Percentiles rank a stretch among this genome's conserved stretches.
Evolutionary conservation across 2,797 vertebrate genomes (phyloP).

Genomic region (Tokudaia tokunoshimensis): DNA sequence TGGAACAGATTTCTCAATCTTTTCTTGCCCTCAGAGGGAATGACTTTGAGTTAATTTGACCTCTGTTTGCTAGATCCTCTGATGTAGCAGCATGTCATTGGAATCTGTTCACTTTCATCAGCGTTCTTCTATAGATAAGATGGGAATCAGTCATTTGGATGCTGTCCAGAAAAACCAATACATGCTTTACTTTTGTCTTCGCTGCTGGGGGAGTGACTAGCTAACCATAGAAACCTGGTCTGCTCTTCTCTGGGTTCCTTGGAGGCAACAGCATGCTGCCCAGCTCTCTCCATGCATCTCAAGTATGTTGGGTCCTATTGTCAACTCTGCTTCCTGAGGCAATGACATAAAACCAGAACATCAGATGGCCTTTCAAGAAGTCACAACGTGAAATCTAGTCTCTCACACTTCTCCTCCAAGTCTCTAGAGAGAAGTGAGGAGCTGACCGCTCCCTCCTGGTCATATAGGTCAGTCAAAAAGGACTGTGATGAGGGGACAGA

Average conservation of each 20-base stretch:
- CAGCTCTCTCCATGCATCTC: neutral
- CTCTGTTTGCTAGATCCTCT: neutral
- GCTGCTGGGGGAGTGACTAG: neutral
- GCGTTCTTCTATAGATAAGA: neutral
- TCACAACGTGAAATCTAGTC: no score
- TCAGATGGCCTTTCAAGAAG: neutral
- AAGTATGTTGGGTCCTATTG: neutral
- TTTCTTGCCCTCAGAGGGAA: neutral
- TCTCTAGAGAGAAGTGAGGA: neutral
- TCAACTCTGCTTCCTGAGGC: neutral
- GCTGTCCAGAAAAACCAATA: neutral
- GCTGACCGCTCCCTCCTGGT: neutral
- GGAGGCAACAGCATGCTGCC: neutral
- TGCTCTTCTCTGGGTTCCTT: neutral
- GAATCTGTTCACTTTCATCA: neutral
- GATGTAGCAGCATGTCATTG: neutral
- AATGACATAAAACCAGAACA: neutral
- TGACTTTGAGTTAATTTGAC: no score
- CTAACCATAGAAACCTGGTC: neutral
- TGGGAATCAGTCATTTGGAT: neutral
- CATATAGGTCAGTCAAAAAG: neutral
- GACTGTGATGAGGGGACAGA: neutral
- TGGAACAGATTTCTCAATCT: neutral
- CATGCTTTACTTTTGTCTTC: neutral
- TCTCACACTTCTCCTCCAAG: neutral